A percentile compares a stretch with the other conserved stretches of the same genome.
Evolutionary conservation across 2,113 vertebrate species (phyloP).

Genomic region (Podarcis muralis): DNA sequence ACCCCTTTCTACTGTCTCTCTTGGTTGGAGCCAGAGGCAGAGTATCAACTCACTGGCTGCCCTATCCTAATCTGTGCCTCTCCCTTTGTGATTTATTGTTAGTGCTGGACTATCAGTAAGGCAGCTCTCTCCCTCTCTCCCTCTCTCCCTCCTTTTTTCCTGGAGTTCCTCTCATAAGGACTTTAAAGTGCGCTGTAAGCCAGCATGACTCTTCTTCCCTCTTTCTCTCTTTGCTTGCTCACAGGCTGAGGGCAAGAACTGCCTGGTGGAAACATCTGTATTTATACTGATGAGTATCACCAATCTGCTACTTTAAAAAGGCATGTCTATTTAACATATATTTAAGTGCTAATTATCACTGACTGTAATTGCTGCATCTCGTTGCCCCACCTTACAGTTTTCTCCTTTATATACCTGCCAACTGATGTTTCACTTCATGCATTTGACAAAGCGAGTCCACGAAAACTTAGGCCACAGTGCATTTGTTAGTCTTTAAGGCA

Average conservation of each 20-base stretch:
- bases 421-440: too few species aligned
- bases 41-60: neutral
- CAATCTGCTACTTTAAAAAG: too few species aligned
- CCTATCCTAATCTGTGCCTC: neutral
- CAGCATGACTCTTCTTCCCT: neutral
- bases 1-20: neutral
- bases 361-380: too few species aligned
- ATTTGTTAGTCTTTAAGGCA: too few species aligned
- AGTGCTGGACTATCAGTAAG: neutral
- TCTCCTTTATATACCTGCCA: too few species aligned
- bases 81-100: neutral
- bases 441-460: too few species aligned
- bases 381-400: too few species aligned
- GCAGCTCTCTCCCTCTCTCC: neutral
- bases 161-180: neutral
- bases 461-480: too few species aligned
- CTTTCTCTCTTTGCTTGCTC: neutral
- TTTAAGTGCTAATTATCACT: too few species aligned
- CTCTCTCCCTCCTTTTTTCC: neutral
- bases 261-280: neutral
- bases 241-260: neutral
- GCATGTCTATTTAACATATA: too few species aligned
- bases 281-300: neutral
- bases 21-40: neutral
- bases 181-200: neutral